Base-by-base conservation (phyloP, 2,113 vertebrate genomes). In the Centropus unirufus region DNA sequence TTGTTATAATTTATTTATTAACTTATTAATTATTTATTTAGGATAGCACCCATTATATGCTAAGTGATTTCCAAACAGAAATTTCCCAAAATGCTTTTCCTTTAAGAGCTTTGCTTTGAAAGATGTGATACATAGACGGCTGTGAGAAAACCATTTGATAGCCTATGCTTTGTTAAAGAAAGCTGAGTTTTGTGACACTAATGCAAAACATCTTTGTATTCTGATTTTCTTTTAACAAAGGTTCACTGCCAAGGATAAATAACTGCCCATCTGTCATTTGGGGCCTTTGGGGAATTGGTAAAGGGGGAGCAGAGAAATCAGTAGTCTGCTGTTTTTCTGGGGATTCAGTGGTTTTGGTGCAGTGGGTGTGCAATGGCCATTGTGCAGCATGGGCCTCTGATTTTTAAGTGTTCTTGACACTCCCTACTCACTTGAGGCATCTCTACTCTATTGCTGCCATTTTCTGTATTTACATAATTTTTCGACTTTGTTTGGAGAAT, bases 251-350 rank as follows among this genome's bases (percentile, higher is more conserved):
- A 34, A 54, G 92, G 93, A 62, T 93, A 94, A 92, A 86, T 94
- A 95, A 89, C 90, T 93, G 90, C 92, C 95, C 96, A 96, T 97
- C 94, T 96, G 90, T 96, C 93, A 90, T 87, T 63, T 73, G 69
- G 84, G 49, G 80, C 54, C 95, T 93, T 62, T 76, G 64, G 92
- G 93, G 94, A 93, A 63, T 30, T 61, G 80, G 54, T 85, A 83
- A 95, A 94, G 86, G 87, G 27, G 32, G 76, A 91, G 61, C 52
- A 64, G 85, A 59, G 66, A 89, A 87, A 89, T 87, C 87, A 81
- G 67, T 49, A 66, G 72, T 55, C 62, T 55, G 22, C 27, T 90
- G 24, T 72, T 90, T 95, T 93, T 86, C 85, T 83, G 83, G 40
- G 83, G 61, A 83, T 92, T 89, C 93, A 89, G 29, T 92, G 52